Evolutionary conservation across 2,113 vertebrate species (phyloP), one percentile per base, ranked within the genome.

Genomic region (Sceloporus tristichus): DNA sequence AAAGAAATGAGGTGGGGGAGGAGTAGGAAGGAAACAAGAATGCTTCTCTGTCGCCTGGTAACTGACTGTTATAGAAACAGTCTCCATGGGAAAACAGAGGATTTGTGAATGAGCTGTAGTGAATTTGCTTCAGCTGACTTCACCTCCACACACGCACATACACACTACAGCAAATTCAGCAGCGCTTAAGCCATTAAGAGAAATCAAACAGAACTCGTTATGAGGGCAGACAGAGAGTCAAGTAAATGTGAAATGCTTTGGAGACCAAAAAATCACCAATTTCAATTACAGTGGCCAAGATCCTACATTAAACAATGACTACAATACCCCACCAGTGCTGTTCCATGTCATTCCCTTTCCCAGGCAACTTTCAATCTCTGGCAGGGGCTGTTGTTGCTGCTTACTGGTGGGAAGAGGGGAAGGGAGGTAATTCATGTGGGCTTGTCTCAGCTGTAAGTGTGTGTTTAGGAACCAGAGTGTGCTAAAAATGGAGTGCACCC

Each of bases 61-160:
- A 90, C 74, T 0, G 92, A 93, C 90, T 97, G 95, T 97, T 97
- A 79, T 97, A 94, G 95, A 81, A 80, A 91, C 78, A 0, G 80
- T 56, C 82, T 93, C 95, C 70, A 19, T 73, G 92, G 87, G 80
- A 86, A 78, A 89, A 70, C 75, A 83, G 94, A 91, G 85, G 82
- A 38, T 95, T 87, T 92, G 94, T 95, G 96, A 97, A 97, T 95
- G 95, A 97, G 95, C 86, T 88, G 93, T 97, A 96, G 87, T 82
- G 62, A 77, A 68, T 25, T 79, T 85, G 79, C 59, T 66, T 90
- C 23, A 54, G 89, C 10, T 2, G 48, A 9, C 16, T 0, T 80
- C 3, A 23, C 0, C 38, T 62, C 1, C 1, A 13, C 84, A 23
- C 18, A 62, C 11, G 86, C n/a, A 14, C 76, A 40, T 34, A 23